phyloP scores from a whole-genome alignment of 2,888 invertebrate species.

The Lasiommata megera region DNA sequence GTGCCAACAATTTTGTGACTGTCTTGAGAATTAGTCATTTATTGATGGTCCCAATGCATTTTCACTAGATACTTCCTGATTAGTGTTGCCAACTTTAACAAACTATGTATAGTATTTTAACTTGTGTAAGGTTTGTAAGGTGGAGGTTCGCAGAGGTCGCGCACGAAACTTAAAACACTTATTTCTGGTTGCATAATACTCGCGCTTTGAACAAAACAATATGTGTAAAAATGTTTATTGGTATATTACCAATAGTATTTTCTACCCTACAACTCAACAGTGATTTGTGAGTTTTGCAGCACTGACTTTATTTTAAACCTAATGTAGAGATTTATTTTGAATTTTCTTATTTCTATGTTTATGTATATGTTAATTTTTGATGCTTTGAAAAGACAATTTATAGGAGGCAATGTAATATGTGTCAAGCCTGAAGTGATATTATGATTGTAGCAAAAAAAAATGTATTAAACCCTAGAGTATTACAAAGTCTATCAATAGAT shows the following conservation, averaged over 20 bases:
- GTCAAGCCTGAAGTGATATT: constrained; percentile 67
- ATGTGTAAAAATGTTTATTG: constrained; percentile 14
- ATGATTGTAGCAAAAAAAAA: constrained; percentile 54
- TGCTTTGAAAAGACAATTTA: constrained; percentile 60
- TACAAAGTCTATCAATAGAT: constrained; percentile 40
- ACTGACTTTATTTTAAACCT: not conserved
- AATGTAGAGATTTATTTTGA: not conserved
- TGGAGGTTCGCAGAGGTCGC: not conserved
- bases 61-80: no score
- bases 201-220: constrained; percentile 17
- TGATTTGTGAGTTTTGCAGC: not conserved
- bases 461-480: constrained; percentile 40
- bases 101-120: no score
- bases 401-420: constrained; percentile 45
- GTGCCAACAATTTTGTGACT: no score
- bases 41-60: no score
- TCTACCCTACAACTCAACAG: constrained; percentile 4
- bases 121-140: no score
- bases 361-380: constrained; percentile 35
- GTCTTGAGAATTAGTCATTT: no score
- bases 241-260: constrained; percentile 19
- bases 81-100: no score
- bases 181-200: not conserved
- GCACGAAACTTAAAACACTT: not conserved
- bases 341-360: constrained; percentile 2